Percentiles rank a stretch among this genome's conserved stretches.
These are phyloP conservation scores for Augochlora pura DNA, from an alignment of 1,140 invertebrate genomes.

Conservation along the genomic window DNA sequence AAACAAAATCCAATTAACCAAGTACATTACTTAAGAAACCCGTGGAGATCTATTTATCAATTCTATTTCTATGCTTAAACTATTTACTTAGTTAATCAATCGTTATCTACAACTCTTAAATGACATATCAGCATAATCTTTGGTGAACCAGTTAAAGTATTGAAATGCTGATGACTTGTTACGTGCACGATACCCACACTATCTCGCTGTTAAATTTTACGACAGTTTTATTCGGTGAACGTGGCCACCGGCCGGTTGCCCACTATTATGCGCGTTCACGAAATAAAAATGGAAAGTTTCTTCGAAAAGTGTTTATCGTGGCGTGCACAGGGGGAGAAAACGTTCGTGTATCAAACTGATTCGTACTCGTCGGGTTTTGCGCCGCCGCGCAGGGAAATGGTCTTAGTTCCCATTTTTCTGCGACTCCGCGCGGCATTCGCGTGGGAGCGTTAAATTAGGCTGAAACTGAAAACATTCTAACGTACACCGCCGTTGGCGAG, in stretches of 20 bases:
- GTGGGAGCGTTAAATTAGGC: not conserved
- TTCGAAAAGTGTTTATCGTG: not conserved
- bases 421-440: not conserved
- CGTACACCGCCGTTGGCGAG: not conserved
- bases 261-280: not conserved
- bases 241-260: not conserved
- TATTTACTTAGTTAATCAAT: too few relatives aligned
- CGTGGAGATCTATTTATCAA: too few relatives aligned
- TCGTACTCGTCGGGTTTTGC: not conserved
- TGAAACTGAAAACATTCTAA: not conserved
- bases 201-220: conserved; percentile 25
- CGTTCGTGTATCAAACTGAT: not conserved
- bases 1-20: too few relatives aligned
- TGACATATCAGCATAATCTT: too few relatives aligned
- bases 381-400: not conserved
- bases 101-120: too few relatives aligned
- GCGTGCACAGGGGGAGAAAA: not conserved
- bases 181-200: not conserved
- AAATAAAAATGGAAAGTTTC: conserved; percentile 21
- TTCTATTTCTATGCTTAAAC: too few relatives aligned
- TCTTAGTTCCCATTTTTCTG: not conserved
- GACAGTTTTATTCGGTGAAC: not conserved
- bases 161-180: too few relatives aligned
- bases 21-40: too few relatives aligned
- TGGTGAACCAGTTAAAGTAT: too few relatives aligned